A percentile compares a stretch with the other conserved stretches of the same genome.
phyloP scores from a whole-genome alignment of 2,113 vertebrate genomes.

The Bostrychus sinensis region DNA sequence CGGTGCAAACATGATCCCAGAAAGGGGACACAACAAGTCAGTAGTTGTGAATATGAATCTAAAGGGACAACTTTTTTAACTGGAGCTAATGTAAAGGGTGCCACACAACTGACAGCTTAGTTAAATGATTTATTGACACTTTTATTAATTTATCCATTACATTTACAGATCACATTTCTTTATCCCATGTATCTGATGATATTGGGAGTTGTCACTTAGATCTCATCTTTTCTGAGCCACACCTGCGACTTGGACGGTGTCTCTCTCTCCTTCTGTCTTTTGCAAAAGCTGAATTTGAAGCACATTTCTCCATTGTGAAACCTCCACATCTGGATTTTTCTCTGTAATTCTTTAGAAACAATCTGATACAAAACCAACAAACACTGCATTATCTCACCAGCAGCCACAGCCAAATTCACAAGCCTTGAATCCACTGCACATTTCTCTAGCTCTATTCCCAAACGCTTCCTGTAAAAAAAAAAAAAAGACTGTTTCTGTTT shows the following conservation, averaged over 20 bases:
- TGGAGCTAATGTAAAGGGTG: too few relatives aligned
- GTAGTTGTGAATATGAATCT: too few relatives aligned
- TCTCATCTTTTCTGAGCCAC: constrained; percentile 26
- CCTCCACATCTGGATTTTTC: constrained; percentile 17
- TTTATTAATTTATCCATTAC: background rate
- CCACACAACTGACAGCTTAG: too few relatives aligned
- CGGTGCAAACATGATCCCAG: too few relatives aligned
- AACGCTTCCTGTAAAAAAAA: background rate
- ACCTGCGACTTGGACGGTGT: constrained; percentile 19
- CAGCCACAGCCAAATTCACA: constrained; percentile 13
- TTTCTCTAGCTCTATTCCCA: background rate
- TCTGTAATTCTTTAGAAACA: background rate
- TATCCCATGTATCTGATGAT: background rate
- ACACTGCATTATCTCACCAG: constrained; percentile 9
- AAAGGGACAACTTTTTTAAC: too few relatives aligned
- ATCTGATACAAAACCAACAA: constrained; percentile 12
- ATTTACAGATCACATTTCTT: background rate
- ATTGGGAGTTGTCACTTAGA: background rate
- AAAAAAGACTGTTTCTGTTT: too few relatives aligned
- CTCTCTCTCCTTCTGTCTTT: constrained; percentile 4
- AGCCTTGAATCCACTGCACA: constrained; percentile 6
- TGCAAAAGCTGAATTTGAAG: constrained; percentile 3
- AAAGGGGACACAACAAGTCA: too few relatives aligned
- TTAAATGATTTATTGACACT: too few relatives aligned
- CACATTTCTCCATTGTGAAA: constrained; percentile 10